Evolutionary conservation across 2,113 vertebrate species (phyloP), one percentile per base, ranked within the genome.

Genomic region (Ciconia boyciana): DNA sequence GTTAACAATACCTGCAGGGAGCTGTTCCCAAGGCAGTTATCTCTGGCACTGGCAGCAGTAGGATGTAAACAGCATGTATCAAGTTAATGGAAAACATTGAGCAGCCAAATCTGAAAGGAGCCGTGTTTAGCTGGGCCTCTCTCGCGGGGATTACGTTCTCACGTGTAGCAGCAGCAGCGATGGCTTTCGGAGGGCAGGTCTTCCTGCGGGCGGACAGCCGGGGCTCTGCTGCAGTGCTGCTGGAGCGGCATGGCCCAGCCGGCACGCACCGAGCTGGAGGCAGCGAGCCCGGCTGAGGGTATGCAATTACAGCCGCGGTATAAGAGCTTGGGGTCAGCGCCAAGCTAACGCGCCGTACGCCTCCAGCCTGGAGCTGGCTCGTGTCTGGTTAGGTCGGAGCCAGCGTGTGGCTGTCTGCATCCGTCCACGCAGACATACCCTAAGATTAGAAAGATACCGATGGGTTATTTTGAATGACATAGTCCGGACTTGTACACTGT

Each of bases 11-110:
- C 95, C 96, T 94, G 89, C 9, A 93, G 75, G 93, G 89, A 96
- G 89, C 79, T 85, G 95, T 95, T 97, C 95, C 94, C 95, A 88
- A 94, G 92, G 95, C 89, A 92, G 89, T 89, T 97, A 96, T 95
- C 96, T 96, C 94, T 78, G 94, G 95, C 83, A 26, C 64, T 34
- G 74, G 81, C 31, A 0, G 61, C 96, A 69, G 89, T 18, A 65
- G 91, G 94, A 96, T 94, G 89, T 94, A 96, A 97, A 97, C 87
- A 97, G 93, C 83, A 6, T 77, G 79, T 74, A 93, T 96, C 94
- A 83, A 89, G 70, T 93, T 95, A 93, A 94, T 94, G 96, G 94
- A 95, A 97, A 97, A 93, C 84, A 89, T 5, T 5, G 79, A 83
- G 84, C 64, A 74, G 95, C 71, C 90, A 88, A 83, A 93, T 83